A percentile compares a stretch with the other conserved stretches of the same genome.
Evolutionary conservation across 1,140 invertebrate species (phyloP).

Genomic region (Euglossa dilemma): DNA sequence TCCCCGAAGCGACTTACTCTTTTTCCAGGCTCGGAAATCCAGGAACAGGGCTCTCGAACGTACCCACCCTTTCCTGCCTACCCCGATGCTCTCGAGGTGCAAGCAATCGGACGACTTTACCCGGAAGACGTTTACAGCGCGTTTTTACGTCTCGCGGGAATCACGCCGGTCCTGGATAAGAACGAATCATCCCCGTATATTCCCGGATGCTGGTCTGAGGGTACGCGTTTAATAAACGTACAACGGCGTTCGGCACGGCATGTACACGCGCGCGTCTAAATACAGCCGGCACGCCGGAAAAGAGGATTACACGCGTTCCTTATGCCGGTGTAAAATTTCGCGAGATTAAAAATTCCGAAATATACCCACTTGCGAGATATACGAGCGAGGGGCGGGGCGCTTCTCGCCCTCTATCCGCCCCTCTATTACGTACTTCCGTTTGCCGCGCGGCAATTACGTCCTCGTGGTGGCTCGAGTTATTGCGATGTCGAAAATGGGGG

Average conservation of each 20-base stretch:
- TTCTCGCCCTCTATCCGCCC: neutral
- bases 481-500: no score
- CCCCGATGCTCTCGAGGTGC: neutral
- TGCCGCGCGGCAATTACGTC: slow-evolving; percentile 17
- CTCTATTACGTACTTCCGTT: neutral
- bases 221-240: slow-evolving; percentile 65
- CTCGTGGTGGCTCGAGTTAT: neutral
- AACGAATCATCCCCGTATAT: slow-evolving; percentile 55
- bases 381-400: slow-evolving; percentile 26
- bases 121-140: slow-evolving; percentile 8
- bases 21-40: no score
- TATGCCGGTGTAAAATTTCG: slow-evolving; percentile 67
- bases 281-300: slow-evolving; percentile 32
- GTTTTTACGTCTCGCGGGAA: slow-evolving; percentile 42
- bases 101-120: neutral
- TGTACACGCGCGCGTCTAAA: slow-evolving; percentile 44
- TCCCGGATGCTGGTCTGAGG: neutral
- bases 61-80: neutral
- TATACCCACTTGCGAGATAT: slow-evolving; percentile 60
- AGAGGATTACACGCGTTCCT: slow-evolving; percentile 53
- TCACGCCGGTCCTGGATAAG: slow-evolving; percentile 44
- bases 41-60: no score
- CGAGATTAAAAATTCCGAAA: slow-evolving; percentile 77
- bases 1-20: no score
- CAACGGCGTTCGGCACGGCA: slow-evolving; percentile 41